A percentile compares a stretch with the other conserved stretches of the same genome.
phyloP scores from a whole-genome alignment of 2,113 vertebrate genomes.

The Ctenodactylus gundi region DNA sequence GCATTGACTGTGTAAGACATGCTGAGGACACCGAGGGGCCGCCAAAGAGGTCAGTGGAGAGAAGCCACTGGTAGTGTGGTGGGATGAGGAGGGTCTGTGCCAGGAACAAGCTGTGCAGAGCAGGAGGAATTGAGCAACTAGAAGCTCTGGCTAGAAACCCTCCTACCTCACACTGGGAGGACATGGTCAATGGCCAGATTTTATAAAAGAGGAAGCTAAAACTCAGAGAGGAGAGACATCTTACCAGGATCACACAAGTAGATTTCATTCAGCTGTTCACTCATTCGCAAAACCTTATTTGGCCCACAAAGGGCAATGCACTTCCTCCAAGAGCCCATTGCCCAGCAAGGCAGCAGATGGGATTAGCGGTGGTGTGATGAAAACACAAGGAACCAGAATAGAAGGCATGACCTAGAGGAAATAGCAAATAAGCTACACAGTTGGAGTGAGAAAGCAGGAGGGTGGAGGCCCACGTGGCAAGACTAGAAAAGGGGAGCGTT shows the following conservation, averaged over 20 bases:
- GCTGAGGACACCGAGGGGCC: background rate
- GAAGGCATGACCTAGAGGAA: background rate
- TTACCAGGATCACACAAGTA: background rate
- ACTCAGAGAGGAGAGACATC: background rate
- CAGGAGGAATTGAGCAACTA: background rate
- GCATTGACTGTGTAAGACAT: background rate
- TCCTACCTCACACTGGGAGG: background rate
- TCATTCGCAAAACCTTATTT: background rate
- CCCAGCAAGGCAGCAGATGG: background rate
- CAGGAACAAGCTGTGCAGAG: background rate
- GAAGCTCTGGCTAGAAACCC: background rate
- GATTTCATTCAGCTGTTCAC: background rate
- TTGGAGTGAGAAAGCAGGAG: background rate
- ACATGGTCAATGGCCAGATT: background rate
- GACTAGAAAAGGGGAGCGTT: rapidly evolving
- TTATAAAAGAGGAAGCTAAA: background rate
- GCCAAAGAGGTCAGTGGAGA: background rate
- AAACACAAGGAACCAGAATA: background rate
- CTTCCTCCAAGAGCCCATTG: background rate
- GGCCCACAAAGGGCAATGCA: background rate
- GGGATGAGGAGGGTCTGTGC: background rate
- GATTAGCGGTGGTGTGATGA: background rate
- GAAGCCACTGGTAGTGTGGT: background rate
- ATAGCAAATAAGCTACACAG: background rate
- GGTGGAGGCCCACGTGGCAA: background rate